phyloP scores from a whole-genome alignment of 2,888 invertebrate species.

The Phytoseiulus persimilis region DNA sequence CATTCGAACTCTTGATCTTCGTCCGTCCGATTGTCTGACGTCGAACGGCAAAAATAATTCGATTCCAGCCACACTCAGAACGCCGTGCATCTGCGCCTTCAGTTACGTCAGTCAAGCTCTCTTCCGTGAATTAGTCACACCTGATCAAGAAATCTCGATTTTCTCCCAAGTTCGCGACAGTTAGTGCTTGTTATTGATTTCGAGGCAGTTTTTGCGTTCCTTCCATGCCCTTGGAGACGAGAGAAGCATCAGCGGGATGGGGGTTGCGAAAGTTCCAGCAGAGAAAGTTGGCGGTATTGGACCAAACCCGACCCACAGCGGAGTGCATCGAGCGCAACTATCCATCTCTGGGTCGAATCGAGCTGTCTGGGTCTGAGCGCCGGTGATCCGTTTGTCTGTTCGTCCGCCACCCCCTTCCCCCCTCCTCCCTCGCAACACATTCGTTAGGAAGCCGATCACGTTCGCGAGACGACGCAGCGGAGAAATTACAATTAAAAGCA shows the following conservation, averaged over 20 bases:
- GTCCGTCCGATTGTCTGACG: neutral
- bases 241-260: neutral
- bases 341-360: neutral
- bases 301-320: neutral
- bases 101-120: slow-evolving; percentile 13
- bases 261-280: neutral
- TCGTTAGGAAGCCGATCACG: neutral
- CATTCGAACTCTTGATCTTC: neutral
- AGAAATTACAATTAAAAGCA: neutral
- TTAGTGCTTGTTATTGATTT: neutral
- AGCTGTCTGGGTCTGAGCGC: neutral
- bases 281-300: neutral
- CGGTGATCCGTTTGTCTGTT: neutral
- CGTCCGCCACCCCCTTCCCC: neutral
- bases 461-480: neutral
- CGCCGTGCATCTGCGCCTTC: slow-evolving; percentile 38
- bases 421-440: neutral
- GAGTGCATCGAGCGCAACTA: neutral
- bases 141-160: neutral
- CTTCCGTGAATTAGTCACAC: neutral
- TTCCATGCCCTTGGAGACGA: neutral
- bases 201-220: neutral
- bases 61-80: slow-evolving; percentile 19
- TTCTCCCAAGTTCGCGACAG: neutral
- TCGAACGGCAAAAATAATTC: neutral